These are phyloP conservation scores for Pectinophora gossypiella DNA, from an alignment of 1,140 invertebrate genomes.

Conservation along the genomic window DNA sequence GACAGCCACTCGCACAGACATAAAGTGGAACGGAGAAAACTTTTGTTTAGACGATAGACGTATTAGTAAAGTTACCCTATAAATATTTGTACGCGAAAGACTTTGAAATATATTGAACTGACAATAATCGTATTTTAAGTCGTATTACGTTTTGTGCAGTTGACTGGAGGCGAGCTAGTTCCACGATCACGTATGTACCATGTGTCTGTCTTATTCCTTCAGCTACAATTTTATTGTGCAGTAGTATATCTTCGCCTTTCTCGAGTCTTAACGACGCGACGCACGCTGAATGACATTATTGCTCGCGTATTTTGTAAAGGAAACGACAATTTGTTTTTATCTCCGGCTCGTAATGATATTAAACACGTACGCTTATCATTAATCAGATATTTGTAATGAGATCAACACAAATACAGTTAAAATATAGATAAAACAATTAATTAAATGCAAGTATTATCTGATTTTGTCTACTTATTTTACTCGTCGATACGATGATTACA, in stretches of 20 bases:
- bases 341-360: no score
- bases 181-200: slow-evolving; percentile 30
- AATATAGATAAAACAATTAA: no score
- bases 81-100: slow-evolving; percentile 18
- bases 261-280: slow-evolving; percentile 26
- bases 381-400: no score
- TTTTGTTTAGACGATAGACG: slow-evolving; percentile 13
- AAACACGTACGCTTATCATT: no score
- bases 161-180: background rate
- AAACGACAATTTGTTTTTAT: slow-evolving; percentile 16
- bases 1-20: slow-evolving; percentile 82
- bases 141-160: background rate
- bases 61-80: slow-evolving; percentile 13
- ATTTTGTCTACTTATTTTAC: no score
- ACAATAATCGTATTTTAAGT: slow-evolving; percentile 29
- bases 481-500: no score
- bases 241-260: slow-evolving; percentile 16
- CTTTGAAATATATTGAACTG: slow-evolving; percentile 25
- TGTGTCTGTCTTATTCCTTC: slow-evolving; percentile 30
- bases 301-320: slow-evolving; percentile 17
- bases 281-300: slow-evolving; percentile 24
- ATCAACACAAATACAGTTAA: no score
- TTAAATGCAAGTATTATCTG: no score
- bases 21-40: slow-evolving; percentile 76
- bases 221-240: slow-evolving; percentile 30